Percentiles rank a stretch among this genome's conserved stretches.
Conservation (phyloP, 2,888 invertebrate species). For the Dione vanillae region DNA sequence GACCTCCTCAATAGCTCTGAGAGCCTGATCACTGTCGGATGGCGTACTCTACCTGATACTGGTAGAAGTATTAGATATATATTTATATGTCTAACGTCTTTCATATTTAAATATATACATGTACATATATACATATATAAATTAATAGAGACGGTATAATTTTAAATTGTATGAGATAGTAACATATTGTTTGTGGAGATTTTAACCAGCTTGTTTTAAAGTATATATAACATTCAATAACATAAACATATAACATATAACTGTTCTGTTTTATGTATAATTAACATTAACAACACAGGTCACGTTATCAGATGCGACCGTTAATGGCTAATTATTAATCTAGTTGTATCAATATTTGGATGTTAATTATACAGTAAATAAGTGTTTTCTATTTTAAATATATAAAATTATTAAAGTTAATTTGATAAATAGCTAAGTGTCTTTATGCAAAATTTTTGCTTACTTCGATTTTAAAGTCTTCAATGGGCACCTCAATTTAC, state of each 20-base stretch:
- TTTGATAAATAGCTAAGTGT: too few relatives aligned
- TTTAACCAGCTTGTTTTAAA: conserved; percentile 1
- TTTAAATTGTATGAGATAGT: too few relatives aligned
- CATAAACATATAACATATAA: background rate
- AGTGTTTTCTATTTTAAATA: too few relatives aligned
- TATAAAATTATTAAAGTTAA: too few relatives aligned
- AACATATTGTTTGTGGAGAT: too few relatives aligned
- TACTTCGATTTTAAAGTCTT: too few relatives aligned
- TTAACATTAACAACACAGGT: background rate
- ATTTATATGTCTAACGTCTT: too few relatives aligned
- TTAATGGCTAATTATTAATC: too few relatives aligned
- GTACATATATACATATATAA: background rate
- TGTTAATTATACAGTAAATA: too few relatives aligned
- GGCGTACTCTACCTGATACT: background rate
- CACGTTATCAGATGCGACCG: background rate
- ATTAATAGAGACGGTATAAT: background rate
- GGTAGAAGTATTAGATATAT: background rate
- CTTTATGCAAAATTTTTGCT: too few relatives aligned
- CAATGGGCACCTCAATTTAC: too few relatives aligned
- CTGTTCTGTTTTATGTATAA: background rate
- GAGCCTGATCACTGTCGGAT: conserved; percentile 4
- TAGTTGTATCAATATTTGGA: too few relatives aligned
- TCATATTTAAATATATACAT: background rate
- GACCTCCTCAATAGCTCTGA: background rate
- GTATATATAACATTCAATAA: background rate